Percentiles rank a stretch among this genome's conserved stretches.
Evolutionary conservation across 2,113 vertebrate genomes (phyloP).

Genomic region (Dasyprocta punctata): DNA sequence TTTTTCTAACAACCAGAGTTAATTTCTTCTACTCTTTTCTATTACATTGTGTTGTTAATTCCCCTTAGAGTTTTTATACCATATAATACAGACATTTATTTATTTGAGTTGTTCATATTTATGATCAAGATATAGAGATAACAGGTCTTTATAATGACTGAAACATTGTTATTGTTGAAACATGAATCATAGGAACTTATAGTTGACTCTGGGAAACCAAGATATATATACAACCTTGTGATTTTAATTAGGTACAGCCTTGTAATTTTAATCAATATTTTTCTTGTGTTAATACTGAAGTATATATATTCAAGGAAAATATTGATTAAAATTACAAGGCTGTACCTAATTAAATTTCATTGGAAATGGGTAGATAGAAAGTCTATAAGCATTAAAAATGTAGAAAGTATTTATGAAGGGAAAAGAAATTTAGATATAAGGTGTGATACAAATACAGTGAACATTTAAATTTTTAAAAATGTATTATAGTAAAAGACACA

Average conservation of each 20-base stretch:
- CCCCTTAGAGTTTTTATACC: not conserved
- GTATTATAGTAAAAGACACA: no score
- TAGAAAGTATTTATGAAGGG: not conserved
- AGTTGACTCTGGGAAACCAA: not conserved
- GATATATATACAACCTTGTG: not conserved
- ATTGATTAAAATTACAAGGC: not conserved
- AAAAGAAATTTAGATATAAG: not conserved
- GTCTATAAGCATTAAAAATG: not conserved
- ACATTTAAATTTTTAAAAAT: no score
- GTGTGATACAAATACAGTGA: no score
- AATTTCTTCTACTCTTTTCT: not conserved
- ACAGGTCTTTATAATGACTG: not conserved
- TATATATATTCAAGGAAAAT: not conserved
- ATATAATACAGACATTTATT: not conserved
- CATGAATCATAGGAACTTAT: not conserved
- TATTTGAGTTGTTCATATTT: not conserved
- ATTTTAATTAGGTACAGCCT: no score
- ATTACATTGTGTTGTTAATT: not conserved
- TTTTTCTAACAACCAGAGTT: not conserved
- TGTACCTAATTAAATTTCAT: not conserved
- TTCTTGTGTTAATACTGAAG: no score
- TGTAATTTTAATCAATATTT: no score
- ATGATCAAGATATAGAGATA: not conserved
- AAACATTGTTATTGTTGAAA: not conserved
- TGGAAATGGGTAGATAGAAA: not conserved